phyloP scores from a whole-genome alignment of 2,797 vertebrate genomes.

The Rhincodon typus region DNA sequence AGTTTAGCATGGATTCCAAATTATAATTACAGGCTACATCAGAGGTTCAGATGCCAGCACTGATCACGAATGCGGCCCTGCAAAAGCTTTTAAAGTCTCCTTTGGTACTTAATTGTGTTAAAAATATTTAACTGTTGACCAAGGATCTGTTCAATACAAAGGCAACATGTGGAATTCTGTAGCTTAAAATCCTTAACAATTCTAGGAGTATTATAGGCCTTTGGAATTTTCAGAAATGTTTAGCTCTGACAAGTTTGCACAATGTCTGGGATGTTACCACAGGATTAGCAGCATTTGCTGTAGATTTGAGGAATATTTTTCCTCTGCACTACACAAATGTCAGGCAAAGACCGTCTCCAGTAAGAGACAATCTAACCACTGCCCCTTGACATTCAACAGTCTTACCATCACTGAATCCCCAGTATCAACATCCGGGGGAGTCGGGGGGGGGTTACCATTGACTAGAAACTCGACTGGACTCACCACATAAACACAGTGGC shows the following conservation, averaged over 20 bases:
- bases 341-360: no score
- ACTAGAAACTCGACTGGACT: no score
- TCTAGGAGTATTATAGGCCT: neutral
- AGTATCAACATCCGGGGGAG: no score
- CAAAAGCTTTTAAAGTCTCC: neutral
- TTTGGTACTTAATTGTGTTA: neutral
- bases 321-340: no score
- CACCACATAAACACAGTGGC: no score
- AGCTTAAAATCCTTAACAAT: neutral
- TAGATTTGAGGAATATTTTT: neutral
- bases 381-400: no score
- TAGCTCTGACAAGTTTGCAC: neutral
- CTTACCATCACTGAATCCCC: no score
- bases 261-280: neutral
- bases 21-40: neutral
- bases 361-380: no score
- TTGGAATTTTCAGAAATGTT: neutral
- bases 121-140: neutral
- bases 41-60: neutral
- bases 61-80: neutral
- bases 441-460: no score
- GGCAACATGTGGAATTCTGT: neutral
- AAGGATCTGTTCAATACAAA: neutral
- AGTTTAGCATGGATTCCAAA: neutral
- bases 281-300: neutral